A percentile compares a stretch with the other conserved stretches of the same genome.
Evolutionary conservation across 2,888 invertebrate genomes (phyloP).

Genomic region (Bugula neritina): DNA sequence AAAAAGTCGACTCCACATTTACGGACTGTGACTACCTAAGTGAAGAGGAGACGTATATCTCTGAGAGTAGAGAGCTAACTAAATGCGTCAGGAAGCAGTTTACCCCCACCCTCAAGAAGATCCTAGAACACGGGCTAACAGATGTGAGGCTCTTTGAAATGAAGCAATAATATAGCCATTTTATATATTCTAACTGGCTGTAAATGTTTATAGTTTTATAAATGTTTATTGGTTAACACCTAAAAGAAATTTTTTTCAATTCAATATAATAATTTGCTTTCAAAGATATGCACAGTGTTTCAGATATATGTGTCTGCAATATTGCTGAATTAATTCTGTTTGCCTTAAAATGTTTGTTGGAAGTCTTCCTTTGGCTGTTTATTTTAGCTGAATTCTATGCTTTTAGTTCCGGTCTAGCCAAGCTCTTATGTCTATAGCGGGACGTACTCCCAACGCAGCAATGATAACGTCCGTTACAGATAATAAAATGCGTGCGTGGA

Average conservation of each 20-base stretch:
- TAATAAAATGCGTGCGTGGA: conserved; percentile 82
- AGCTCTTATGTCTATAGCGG: conserved; percentile 68
- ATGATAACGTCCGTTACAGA: conserved; percentile 44
- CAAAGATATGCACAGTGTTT: too few species aligned
- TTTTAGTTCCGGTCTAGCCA: conserved; percentile 59
- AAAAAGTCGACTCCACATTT: neutral
- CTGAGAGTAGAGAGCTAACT: conserved; percentile 66
- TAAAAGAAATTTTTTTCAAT: too few species aligned
- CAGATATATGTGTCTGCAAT: too few species aligned
- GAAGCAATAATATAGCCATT: too few species aligned
- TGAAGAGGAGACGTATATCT: conserved; percentile 41
- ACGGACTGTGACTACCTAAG: conserved; percentile 25
- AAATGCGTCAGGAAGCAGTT: conserved; percentile 84
- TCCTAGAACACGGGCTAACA: conserved; percentile 87
- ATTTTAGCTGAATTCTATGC: too few species aligned
- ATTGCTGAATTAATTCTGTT: too few species aligned
- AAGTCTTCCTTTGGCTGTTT: too few species aligned
- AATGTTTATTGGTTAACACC: too few species aligned
- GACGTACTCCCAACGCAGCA: conserved; percentile 46
- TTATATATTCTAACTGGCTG: too few species aligned
- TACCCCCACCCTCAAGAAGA: conserved; percentile 79
- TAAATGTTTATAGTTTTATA: too few species aligned
- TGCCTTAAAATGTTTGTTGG: too few species aligned
- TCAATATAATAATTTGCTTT: too few species aligned
- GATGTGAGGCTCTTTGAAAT: conserved; percentile 47